Conservation (phyloP, 2,797 vertebrate genomes). For the Notolabrus celidotus region DNA sequence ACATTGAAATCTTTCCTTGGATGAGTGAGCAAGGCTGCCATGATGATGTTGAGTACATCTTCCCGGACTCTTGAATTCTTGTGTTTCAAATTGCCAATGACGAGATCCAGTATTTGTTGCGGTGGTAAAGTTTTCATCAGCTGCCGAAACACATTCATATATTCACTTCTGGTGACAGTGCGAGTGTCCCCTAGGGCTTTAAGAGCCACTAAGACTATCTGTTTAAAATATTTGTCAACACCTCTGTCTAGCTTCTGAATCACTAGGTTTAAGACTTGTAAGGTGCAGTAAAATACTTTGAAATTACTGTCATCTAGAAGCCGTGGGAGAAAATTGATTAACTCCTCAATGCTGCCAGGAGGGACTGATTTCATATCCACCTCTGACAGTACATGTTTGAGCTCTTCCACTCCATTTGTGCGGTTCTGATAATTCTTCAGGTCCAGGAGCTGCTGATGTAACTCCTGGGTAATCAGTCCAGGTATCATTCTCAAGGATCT, state of each 20-base stretch:
- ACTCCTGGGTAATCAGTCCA: slow-evolving; percentile 90
- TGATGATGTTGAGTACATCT: slow-evolving; percentile 89
- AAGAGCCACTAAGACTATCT: slow-evolving; percentile 84
- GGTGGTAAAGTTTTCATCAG: slow-evolving; percentile 88
- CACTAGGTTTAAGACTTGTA: slow-evolving; percentile 88
- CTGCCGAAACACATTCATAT: slow-evolving; percentile 86
- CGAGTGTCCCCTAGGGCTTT: slow-evolving; percentile 89
- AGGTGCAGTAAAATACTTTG: slow-evolving; percentile 88
- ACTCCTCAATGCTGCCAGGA: slow-evolving; percentile 81
- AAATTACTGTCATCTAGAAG: slow-evolving; percentile 92
- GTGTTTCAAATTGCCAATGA: slow-evolving; percentile 87
- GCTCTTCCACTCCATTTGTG: slow-evolving; percentile 89
- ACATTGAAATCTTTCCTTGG: slow-evolving; percentile 89
- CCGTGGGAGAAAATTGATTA: slow-evolving; percentile 86
- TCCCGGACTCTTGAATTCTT: slow-evolving; percentile 89
- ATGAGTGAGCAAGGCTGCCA: slow-evolving; percentile 87
- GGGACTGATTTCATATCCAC: slow-evolving; percentile 79
- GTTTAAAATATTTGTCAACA: slow-evolving; percentile 82
- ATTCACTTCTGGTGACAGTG: slow-evolving; percentile 86
- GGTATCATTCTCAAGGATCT: slow-evolving; percentile 83
- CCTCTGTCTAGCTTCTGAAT: slow-evolving; percentile 85
- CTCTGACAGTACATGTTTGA: slow-evolving; percentile 84
- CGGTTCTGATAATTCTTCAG: slow-evolving; percentile 89
- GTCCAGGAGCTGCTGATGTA: slow-evolving; percentile 90
- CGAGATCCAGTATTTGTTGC: slow-evolving; percentile 85